These are phyloP conservation scores for Trichonephila clavata DNA, from an alignment of 1,140 invertebrate species.

Conservation along the genomic window DNA sequence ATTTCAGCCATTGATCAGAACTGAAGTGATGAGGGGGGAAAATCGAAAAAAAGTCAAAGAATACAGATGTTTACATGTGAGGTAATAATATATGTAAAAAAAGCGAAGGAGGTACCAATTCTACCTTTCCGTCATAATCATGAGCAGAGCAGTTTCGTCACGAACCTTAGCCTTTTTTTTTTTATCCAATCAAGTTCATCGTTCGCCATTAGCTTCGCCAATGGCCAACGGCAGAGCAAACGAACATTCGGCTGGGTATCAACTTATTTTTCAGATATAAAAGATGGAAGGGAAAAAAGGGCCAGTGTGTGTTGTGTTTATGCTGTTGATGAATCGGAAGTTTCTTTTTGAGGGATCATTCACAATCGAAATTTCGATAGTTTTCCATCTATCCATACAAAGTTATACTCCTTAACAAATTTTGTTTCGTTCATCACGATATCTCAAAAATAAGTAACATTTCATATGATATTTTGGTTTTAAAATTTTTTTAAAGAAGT, in stretches of 20 bases:
- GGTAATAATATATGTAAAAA: conserved; percentile 20
- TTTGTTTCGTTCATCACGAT: no score
- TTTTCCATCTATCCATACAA: background rate
- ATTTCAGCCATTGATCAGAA: conserved; percentile 5
- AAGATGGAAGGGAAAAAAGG: background rate
- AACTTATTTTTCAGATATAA: background rate
- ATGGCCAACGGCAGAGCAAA: conserved; percentile 34
- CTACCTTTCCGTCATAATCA: conserved; percentile 36
- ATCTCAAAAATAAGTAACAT: no score
- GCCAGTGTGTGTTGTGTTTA: background rate
- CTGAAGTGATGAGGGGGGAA: background rate
- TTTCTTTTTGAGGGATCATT: background rate
- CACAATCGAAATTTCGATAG: background rate
- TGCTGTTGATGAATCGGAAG: background rate
- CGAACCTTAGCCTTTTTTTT: conserved; percentile 52
- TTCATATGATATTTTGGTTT: no score
- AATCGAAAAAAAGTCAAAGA: background rate
- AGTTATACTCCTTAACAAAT: background rate
- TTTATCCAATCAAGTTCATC: conserved; percentile 62
- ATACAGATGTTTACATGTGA: conserved; percentile 47
- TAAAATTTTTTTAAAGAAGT: no score
- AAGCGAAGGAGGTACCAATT: background rate
- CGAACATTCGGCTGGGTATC: background rate
- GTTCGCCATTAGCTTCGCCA: conserved; percentile 50
- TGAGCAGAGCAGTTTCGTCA: conserved; percentile 68